Evolutionary conservation across 2,888 invertebrate species (phyloP).

Genomic region (Helobdella robusta): DNA sequence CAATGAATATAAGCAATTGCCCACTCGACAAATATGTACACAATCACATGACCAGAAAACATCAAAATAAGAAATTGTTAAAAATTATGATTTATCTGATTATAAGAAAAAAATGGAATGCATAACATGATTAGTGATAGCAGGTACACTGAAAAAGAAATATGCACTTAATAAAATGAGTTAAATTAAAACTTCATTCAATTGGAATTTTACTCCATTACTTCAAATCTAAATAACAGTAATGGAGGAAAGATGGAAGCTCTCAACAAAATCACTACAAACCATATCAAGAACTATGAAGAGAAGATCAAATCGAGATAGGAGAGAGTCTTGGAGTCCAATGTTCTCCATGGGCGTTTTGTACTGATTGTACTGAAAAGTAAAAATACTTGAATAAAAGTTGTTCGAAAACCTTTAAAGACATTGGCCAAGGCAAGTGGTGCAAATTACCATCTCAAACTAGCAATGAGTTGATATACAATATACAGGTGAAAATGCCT

Average conservation of each 20-base stretch:
- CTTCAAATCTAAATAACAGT: background rate
- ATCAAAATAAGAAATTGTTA: no score
- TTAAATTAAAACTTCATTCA: background rate
- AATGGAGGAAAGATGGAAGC: no score
- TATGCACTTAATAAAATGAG: background rate
- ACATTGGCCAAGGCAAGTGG: background rate
- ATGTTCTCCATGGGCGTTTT: conserved; percentile 99
- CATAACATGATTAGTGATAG: background rate
- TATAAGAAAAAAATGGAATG: background rate
- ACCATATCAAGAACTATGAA: conserved; percentile 92
- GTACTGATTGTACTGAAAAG: conserved; percentile 83
- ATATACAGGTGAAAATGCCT: no score
- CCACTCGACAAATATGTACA: no score
- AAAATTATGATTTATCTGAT: no score
- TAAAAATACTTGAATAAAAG: background rate
- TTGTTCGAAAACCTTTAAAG: background rate
- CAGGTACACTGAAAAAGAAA: background rate
- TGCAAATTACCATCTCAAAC: background rate
- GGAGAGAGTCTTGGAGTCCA: conserved; percentile 70
- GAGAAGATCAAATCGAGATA: conserved; percentile 93
- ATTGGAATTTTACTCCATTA: background rate
- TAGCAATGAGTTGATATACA: background rate
- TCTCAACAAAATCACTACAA: no score
- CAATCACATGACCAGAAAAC: no score
- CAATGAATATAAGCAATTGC: background rate